Conservation (phyloP, 2,113 vertebrate species). For the Hyperoodon ampullatus region DNA sequence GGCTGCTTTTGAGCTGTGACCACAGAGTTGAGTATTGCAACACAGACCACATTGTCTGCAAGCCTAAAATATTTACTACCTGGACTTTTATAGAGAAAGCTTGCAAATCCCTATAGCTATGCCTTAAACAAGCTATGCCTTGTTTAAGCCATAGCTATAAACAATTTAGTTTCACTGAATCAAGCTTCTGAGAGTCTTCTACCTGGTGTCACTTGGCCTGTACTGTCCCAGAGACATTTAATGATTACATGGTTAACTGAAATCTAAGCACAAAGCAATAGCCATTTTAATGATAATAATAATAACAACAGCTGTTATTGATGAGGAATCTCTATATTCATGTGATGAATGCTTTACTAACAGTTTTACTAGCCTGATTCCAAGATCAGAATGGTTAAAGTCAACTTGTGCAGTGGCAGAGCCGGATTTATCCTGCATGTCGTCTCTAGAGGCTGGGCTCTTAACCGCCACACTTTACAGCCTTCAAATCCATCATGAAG, state of each 20-base stretch:
- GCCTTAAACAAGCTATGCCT: too few species aligned
- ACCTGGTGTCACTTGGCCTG: neutral
- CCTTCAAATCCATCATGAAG: neutral
- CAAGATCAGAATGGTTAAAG: neutral
- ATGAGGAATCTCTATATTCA: neutral
- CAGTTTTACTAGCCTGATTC: neutral
- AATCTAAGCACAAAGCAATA: neutral
- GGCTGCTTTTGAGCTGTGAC: neutral
- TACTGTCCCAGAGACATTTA: neutral
- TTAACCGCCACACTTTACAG: neutral
- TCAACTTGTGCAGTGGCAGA: neutral
- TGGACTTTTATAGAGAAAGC: neutral
- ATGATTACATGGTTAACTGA: neutral
- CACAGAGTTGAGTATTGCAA: neutral
- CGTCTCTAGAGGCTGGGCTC: neutral
- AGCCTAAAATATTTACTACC: neutral
- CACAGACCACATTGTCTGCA: neutral
- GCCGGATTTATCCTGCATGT: neutral
- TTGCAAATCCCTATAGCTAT: neutral
- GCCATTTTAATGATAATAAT: neutral
- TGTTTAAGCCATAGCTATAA: neutral
- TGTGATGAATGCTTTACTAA: neutral
- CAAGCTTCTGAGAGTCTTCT: neutral
- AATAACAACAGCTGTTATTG: neutral
- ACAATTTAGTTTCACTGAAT: neutral